phyloP scores from a whole-genome alignment of 2,797 vertebrate species.

The Geotrypetes seraphini region DNA sequence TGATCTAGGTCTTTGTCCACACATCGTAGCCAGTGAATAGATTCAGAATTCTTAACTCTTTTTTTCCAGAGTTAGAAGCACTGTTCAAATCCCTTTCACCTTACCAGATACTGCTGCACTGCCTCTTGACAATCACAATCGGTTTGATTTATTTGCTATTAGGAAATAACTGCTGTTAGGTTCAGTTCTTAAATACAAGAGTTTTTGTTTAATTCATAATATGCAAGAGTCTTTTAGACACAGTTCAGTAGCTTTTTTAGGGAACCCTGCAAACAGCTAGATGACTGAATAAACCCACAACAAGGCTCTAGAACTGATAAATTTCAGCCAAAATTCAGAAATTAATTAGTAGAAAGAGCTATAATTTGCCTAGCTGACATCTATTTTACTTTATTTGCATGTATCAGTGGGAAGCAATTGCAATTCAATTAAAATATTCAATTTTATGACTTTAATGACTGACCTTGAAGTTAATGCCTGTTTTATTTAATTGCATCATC shows the following conservation, averaged over 20 bases:
- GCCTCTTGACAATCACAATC: background rate
- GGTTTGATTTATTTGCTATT: slow-evolving; percentile 1
- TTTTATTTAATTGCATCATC: slow-evolving; percentile 61
- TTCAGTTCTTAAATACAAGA: slow-evolving; percentile 3
- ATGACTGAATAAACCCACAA: slow-evolving; percentile 56
- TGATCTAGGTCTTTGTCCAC: too few species aligned
- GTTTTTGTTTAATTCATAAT: slow-evolving; percentile 12
- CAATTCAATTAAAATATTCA: slow-evolving; percentile 65
- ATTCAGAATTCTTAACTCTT: too few species aligned
- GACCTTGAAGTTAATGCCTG: slow-evolving; percentile 63
- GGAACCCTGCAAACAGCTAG: slow-evolving; percentile 21
- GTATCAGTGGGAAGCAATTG: slow-evolving; percentile 60
- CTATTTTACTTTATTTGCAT: slow-evolving; percentile 55
- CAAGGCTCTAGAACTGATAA: slow-evolving; percentile 27
- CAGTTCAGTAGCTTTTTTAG: slow-evolving; percentile 4
- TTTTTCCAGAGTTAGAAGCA: background rate
- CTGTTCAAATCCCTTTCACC: background rate
- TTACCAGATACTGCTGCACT: background rate
- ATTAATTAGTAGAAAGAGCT: slow-evolving; percentile 53
- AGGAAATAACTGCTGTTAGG: slow-evolving; percentile 6
- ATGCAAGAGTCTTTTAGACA: slow-evolving; percentile 7
- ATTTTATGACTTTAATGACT: slow-evolving; percentile 61
- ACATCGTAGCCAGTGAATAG: too few species aligned
- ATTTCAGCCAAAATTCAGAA: slow-evolving; percentile 46
- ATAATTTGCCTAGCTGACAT: slow-evolving; percentile 54